phyloP scores from a whole-genome alignment of 2,113 vertebrate species.

The Epinephelus cyanopodus region DNA sequence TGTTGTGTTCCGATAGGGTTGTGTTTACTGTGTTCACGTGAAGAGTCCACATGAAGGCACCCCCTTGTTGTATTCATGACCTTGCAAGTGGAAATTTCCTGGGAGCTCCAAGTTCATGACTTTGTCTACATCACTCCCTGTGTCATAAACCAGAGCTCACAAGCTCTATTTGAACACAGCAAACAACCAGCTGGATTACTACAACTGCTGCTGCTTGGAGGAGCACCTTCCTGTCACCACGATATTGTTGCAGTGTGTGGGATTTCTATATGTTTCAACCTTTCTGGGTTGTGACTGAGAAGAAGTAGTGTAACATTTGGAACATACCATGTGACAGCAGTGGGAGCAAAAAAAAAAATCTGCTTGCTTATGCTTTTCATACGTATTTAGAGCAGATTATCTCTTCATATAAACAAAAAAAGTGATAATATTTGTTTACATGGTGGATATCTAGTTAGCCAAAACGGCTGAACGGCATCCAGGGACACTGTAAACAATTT shows the following conservation, averaged over 20 bases:
- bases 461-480: background rate
- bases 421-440: constrained; percentile 1
- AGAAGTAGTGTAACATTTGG: background rate
- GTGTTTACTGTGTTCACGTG: too few species aligned
- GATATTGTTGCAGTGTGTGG: background rate
- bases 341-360: background rate
- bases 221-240: background rate
- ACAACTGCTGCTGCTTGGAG: background rate
- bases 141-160: too few species aligned
- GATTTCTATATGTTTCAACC: background rate
- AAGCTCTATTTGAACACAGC: too few species aligned
- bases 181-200: background rate
- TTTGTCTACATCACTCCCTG: too few species aligned
- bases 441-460: background rate
- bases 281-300: background rate
- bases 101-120: too few species aligned
- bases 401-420: background rate
- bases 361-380: background rate
- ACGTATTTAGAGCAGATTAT: background rate
- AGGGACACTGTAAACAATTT: constrained; percentile 8
- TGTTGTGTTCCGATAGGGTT: too few species aligned
- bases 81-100: too few species aligned
- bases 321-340: background rate
- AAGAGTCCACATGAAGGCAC: too few species aligned
- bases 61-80: too few species aligned